These are phyloP conservation scores for Syngnathoides biaculeatus DNA, from an alignment of 2,113 vertebrate genomes.

Conservation along the genomic window DNA sequence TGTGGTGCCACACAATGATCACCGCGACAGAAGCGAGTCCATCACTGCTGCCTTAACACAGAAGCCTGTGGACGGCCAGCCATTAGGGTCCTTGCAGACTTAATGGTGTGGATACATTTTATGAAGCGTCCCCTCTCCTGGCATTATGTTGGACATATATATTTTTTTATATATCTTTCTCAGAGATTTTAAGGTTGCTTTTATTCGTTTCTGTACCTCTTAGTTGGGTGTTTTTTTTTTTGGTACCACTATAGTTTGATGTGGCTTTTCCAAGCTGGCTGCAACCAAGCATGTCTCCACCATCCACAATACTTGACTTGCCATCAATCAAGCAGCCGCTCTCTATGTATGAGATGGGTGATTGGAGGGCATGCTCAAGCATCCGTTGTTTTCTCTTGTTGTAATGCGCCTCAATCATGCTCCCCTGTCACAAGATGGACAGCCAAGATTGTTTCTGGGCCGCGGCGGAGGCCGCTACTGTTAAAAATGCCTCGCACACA, in stretches of 20 bases:
- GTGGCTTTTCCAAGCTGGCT: not conserved
- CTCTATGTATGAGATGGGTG: constrained; percentile 45
- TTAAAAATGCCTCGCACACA: constrained; percentile 1
- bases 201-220: not conserved
- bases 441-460: constrained; percentile 9
- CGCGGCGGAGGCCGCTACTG: constrained; percentile 2
- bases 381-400: constrained; percentile 32
- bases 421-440: constrained; percentile 32
- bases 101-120: constrained; percentile 52
- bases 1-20: constrained; percentile 19
- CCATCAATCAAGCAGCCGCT: constrained; percentile 41
- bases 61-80: constrained; percentile 41
- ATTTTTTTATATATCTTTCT: not conserved
- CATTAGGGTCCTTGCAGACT: constrained; percentile 36
- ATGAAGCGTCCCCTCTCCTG: constrained; percentile 43
- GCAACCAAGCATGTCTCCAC: not conserved
- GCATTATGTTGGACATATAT: constrained; percentile 23
- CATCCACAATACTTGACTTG: constrained; percentile 3
- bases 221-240: not conserved
- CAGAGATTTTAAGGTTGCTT: not conserved
- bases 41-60: constrained; percentile 28
- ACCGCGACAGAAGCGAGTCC: constrained; percentile 24
- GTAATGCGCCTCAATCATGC: constrained; percentile 41
- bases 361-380: constrained; percentile 38
- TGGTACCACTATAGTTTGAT: not conserved